These are phyloP conservation scores for Gymnopithys bicolor DNA, from an alignment of 2,797 vertebrate species.

Conservation along the genomic window DNA sequence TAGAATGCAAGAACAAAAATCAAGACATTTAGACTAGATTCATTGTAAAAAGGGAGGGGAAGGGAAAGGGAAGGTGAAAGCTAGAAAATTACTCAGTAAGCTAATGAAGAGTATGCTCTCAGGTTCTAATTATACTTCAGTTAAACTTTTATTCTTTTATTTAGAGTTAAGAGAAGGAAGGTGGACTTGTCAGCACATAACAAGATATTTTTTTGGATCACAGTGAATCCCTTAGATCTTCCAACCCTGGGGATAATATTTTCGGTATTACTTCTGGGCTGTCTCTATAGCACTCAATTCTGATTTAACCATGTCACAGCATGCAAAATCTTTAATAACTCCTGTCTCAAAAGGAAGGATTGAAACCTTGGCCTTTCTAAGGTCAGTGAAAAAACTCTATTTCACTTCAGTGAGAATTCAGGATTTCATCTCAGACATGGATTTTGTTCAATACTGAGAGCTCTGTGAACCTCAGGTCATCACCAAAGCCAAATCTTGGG, in stretches of 20 bases:
- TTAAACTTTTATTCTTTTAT: background rate
- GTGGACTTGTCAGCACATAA: background rate
- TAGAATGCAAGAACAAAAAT: background rate
- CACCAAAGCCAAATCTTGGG: background rate
- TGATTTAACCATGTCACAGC: background rate
- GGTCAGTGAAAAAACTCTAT: background rate
- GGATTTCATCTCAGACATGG: background rate
- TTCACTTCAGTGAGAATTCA: conserved; percentile 25
- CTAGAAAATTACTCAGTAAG: background rate
- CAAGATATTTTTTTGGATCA: background rate
- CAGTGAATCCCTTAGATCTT: background rate
- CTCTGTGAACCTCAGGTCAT: conserved; percentile 19
- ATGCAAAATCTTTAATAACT: conserved; percentile 8
- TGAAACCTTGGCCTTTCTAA: conserved; percentile 10
- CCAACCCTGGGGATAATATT: background rate
- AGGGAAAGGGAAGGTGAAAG: background rate
- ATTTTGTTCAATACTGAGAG: background rate
- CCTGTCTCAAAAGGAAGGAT: background rate
- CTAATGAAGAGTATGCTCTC: background rate
- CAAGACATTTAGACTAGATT: background rate
- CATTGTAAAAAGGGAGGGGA: background rate
- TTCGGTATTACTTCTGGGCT: background rate
- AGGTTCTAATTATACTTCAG: background rate
- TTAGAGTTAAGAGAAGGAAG: background rate
- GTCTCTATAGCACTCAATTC: background rate